Evolutionary conservation across 2,888 invertebrate genomes (phyloP), one percentile per base, ranked within the genome.

Genomic region (Alcis repandata): DNA sequence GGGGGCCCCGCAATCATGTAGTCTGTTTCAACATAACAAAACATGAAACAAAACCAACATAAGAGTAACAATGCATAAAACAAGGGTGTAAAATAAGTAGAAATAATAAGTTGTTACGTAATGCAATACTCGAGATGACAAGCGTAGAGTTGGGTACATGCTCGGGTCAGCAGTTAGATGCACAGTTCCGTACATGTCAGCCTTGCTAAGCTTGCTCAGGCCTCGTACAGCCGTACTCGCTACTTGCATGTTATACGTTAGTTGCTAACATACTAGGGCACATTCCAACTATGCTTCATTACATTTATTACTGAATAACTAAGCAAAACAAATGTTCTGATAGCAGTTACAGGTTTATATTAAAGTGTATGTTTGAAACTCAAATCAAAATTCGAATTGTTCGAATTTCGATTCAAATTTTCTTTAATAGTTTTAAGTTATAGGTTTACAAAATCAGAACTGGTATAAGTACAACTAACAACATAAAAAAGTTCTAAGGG

Each of bases 1-100:
- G 96, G 96, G 94, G 95, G 95, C 92, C 96, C 96, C 94, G 96
- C 95, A 94, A 95, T 95, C 96, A 96, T 96, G 93, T 92, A 93
- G 92, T 93, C 93, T 93, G 93, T 93, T 92, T 91, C 88, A 85
- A 93, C 88, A 93, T 89, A 95, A 96, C 95, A 96, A 95, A 95
- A 95, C 95, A 95, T 95, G 95, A 95, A 95, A 95, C 95, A 94
- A 95, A 95, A 95, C 94, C 95, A 94, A 92, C 87, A 89, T 86
- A 95, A 96, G 94, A 95, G 94, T 81, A 94, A 95, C 91, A 94
- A 79, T 76, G 89, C 86, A 83, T 81, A 85, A 83, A 82, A 76
- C 72, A 72, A 79, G 59, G 53, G 51, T 54, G 51, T 60, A 60
- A 65, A 57, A 65, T 46, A 65, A 75, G 79, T 75, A 76, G 70